A percentile compares a stretch with the other conserved stretches of the same genome.
phyloP scores from a whole-genome alignment of 1,140 invertebrate genomes.

The Apis cerana region DNA sequence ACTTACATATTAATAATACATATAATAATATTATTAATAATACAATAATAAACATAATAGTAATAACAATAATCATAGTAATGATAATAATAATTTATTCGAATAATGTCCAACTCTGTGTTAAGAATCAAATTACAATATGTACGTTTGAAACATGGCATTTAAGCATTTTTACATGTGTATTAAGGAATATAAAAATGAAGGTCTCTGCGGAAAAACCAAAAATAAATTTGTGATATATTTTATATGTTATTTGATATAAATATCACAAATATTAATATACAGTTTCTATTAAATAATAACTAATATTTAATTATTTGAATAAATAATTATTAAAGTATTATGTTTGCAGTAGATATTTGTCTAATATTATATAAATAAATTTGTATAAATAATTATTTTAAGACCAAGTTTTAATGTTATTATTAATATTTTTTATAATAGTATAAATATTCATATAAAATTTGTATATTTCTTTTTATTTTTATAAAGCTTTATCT shows the following conservation, averaged over 20 bases:
- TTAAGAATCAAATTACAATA: constrained; percentile 48
- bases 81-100: constrained; percentile 45
- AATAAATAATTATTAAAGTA: constrained; percentile 27
- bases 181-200: constrained; percentile 48
- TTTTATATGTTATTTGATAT: neutral
- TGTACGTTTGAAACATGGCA: constrained; percentile 33
- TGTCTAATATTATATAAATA: neutral
- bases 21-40: constrained; percentile 4
- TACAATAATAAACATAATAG: constrained; percentile 6
- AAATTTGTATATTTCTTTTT: neutral
- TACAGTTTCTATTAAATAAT: neutral
- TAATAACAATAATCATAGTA: neutral
- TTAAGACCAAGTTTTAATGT: neutral
- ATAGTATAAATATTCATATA: constrained; percentile 11
- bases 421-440: neutral
- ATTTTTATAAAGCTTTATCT: neutral
- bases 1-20: constrained; percentile 29
- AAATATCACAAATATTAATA: neutral
- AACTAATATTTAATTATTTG: constrained; percentile 9
- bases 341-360: constrained; percentile 1
- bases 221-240: neutral
- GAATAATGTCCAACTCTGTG: constrained; percentile 51
- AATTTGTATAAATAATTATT: neutral
- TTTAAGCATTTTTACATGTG: constrained; percentile 52
- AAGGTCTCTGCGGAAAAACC: constrained; percentile 49